Evolutionary conservation across 2,797 vertebrate species (phyloP).

Genomic region (Hippocampus kuda): DNA sequence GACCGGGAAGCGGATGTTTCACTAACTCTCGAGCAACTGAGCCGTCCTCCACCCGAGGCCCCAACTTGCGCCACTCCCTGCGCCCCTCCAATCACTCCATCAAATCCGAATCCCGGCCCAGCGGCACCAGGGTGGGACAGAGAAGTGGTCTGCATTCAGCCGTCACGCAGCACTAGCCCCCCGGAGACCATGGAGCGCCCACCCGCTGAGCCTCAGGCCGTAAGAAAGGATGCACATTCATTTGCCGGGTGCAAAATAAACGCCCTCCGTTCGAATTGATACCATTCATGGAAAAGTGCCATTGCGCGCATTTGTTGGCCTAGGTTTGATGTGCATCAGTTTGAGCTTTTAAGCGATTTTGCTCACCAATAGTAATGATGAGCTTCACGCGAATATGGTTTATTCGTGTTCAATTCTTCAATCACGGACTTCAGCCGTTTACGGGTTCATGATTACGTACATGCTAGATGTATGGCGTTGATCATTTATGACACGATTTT

Average conservation of each 20-base stretch:
- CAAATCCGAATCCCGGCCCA: conserved; percentile 14
- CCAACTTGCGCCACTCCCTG: conserved; percentile 67
- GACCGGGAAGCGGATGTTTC: conserved; percentile 75
- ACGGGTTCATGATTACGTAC: no score
- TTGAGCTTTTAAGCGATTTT: no score
- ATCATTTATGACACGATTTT: not conserved
- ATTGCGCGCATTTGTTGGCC: no score
- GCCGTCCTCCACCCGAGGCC: conserved; percentile 75
- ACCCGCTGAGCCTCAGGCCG: conserved; percentile 71
- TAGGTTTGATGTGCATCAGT: no score
- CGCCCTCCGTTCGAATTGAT: no score
- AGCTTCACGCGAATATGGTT: no score
- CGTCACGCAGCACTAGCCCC: conserved; percentile 82
- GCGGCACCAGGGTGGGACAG: conserved; percentile 65
- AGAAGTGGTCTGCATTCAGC: conserved; percentile 91
- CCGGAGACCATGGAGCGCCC: conserved; percentile 84
- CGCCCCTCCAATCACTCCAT: conserved; percentile 53
- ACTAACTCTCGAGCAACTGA: conserved; percentile 77
- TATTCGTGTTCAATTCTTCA: no score
- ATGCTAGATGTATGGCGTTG: not conserved
- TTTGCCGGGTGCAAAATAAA: not conserved
- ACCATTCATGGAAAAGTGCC: no score
- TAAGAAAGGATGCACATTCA: conserved; percentile 37
- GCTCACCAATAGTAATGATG: no score
- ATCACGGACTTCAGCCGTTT: no score